Evolutionary conservation across 2,797 vertebrate species (phyloP).

Genomic region (Premnoplex brunnescens): DNA sequence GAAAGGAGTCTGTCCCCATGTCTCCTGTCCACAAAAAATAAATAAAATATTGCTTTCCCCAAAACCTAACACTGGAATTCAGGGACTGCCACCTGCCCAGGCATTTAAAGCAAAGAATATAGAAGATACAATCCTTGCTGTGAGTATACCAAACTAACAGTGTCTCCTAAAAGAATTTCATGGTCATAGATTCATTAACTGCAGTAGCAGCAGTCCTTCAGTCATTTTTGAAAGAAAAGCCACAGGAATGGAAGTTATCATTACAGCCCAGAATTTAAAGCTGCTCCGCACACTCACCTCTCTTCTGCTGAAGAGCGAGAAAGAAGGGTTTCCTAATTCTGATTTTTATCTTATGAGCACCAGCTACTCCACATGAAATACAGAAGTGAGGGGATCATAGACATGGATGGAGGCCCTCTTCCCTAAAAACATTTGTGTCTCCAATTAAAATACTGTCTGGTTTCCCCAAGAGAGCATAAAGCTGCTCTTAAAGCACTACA

Average conservation of each 20-base stretch:
- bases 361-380: not conserved
- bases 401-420: accelerated
- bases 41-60: not conserved
- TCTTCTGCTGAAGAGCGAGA: not conserved
- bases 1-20: not conserved
- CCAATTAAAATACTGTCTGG: not conserved
- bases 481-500: not conserved
- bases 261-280: not conserved
- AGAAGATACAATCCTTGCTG: not conserved
- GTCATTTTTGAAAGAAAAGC: not conserved
- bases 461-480: slow-evolving; percentile 3
- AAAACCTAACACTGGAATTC: not conserved
- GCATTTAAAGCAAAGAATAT: not conserved
- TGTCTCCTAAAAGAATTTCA: not conserved
- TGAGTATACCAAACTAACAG: not conserved
- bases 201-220: not conserved
- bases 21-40: not conserved
- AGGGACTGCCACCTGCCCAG: not conserved
- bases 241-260: not conserved
- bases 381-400: not conserved
- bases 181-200: not conserved
- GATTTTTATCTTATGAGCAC: not conserved
- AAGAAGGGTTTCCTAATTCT: not conserved
- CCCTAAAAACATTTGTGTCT: not conserved
- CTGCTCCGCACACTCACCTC: not conserved